Percentiles rank a stretch among this genome's conserved stretches.
phyloP scores from a whole-genome alignment of 2,888 invertebrate species.

The Crepidodera aurea region DNA sequence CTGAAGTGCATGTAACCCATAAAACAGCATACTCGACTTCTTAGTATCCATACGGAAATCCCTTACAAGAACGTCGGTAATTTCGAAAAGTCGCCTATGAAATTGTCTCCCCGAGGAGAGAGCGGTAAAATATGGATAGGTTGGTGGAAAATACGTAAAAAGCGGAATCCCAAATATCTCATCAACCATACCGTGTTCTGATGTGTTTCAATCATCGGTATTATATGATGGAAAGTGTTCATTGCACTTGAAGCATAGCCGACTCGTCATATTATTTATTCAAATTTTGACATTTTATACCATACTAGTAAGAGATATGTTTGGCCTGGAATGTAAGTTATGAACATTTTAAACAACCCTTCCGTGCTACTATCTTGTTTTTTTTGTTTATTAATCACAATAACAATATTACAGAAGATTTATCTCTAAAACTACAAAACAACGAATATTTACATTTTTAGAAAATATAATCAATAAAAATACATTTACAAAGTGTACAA shows the following conservation, averaged over 20 bases:
- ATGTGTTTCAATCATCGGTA: slow-evolving; percentile 57
- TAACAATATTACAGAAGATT: no score
- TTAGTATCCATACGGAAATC: slow-evolving; percentile 32
- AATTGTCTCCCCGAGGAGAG: slow-evolving; percentile 36
- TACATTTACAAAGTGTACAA: no score
- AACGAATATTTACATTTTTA: no score
- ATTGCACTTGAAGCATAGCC: slow-evolving; percentile 30
- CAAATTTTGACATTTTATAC: no score
- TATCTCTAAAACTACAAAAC: no score
- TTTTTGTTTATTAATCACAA: no score
- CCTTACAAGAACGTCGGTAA: slow-evolving; percentile 35
- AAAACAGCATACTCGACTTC: slow-evolving; percentile 31
- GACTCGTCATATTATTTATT: no score
- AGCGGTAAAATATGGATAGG: slow-evolving; percentile 55
- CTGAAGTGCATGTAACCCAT: slow-evolving; percentile 31
- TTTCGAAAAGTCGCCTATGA: slow-evolving; percentile 38
- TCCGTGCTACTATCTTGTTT: no score
- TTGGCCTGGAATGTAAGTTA: no score
- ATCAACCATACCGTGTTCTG: slow-evolving; percentile 52
- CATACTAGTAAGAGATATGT: no score
- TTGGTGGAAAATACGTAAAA: slow-evolving; percentile 54
- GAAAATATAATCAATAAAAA: no score
- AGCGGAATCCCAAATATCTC: slow-evolving; percentile 58
- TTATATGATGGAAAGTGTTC: slow-evolving; percentile 43
- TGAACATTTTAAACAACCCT: no score